Percentiles rank a stretch among this genome's conserved stretches.
Evolutionary conservation across 2,113 vertebrate genomes (phyloP).

Genomic region (Pheucticus melanocephalus): DNA sequence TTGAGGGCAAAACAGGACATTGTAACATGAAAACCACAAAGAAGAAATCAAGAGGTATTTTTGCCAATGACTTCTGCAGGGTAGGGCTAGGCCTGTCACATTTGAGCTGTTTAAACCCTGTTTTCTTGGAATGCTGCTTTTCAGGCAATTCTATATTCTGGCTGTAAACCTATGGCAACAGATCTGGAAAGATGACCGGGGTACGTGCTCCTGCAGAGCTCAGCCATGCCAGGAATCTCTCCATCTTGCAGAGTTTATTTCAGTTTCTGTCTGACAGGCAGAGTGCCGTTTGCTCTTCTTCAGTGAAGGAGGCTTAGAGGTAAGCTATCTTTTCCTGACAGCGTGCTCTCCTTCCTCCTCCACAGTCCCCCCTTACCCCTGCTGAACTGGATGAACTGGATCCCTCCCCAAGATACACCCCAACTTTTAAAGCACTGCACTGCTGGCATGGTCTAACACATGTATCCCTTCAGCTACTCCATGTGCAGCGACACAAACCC

Average conservation of each 20-base stretch:
- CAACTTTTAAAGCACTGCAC: background rate
- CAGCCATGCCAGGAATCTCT: background rate
- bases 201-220: background rate
- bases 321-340: background rate
- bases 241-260: background rate
- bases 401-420: conserved; percentile 37
- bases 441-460: background rate
- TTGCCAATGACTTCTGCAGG: background rate
- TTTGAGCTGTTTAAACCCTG: background rate
- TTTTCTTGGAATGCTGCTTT: background rate
- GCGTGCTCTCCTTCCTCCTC: background rate
- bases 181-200: background rate
- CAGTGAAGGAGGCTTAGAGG: background rate
- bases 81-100: background rate
- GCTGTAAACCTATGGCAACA: background rate
- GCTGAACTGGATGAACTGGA: conserved; percentile 28
- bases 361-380: background rate
- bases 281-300: background rate
- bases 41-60: background rate
- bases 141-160: background rate
- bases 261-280: background rate
- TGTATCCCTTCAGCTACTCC: background rate
- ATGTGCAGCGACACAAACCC: background rate
- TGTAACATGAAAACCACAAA: background rate
- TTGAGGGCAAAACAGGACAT: background rate